Evolutionary conservation across 2,888 invertebrate species (phyloP), one percentile per base, ranked within the genome.

Genomic region (Chydorus sphaericus): DNA sequence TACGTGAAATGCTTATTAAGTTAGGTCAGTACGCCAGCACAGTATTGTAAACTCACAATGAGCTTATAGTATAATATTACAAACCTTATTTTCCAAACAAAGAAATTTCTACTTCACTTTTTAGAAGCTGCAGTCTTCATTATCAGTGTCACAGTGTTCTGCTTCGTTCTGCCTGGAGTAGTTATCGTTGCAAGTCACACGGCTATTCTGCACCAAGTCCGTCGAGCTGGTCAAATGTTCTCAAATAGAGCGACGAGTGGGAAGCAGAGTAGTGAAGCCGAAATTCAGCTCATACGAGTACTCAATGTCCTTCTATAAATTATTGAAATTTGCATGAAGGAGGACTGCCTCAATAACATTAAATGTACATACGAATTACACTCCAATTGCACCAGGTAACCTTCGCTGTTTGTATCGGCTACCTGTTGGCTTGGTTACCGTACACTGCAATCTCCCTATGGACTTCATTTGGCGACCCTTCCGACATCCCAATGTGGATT

Each of bases 341-440:
- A n/a, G n/a, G n/a, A n/a, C n/a, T n/a, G n/a, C n/a, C n/a, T n/a
- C n/a, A n/a, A n/a, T n/a, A n/a, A n/a, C n/a, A 38, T 18, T 38
- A 7, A 20, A 20, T 4, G 18, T 4, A 2, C 11, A 10, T n/a
- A 23, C 23, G 18, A 18, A 8, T 39, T 20, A 39, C n/a, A 2
- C 7, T 14, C n/a, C 38, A 20, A 3, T 16, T n/a, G n/a, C n/a
- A n/a, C 16, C 55, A 62, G 62, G 58, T 62, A 11, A 61, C 61
- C 5, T 48, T 49, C 11, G 39, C 58, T 14, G 60, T 62, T n/a
- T 60, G 61, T 16, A 7, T 57, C 4, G 62, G 62, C 5, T 62
- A 59, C 52, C 29, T 62, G 28, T 33, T 61, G 23, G 62, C 60
- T 6, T 62, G 62, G 62, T 29, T 59, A 10, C 62, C 62, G 1